Percentiles rank a stretch among this genome's conserved stretches.
Conservation (phyloP, 1,140 invertebrate species). For the Zaprionus gabonicus region DNA sequence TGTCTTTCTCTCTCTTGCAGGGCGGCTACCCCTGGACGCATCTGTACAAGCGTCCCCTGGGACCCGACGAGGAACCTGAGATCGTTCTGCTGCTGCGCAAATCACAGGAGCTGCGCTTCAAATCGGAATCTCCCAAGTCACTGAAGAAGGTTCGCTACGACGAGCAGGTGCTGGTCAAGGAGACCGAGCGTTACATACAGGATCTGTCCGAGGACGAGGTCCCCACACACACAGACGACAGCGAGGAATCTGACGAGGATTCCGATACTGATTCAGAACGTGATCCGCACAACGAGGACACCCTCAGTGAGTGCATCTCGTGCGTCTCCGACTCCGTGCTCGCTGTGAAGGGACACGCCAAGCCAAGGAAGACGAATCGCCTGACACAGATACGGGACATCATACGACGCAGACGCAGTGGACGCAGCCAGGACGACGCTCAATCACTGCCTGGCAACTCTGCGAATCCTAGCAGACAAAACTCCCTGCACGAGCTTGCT, state of each 20-base stretch:
- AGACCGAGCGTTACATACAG: conserved; percentile 82
- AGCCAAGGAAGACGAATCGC: conserved; percentile 67
- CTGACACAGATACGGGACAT: conserved; percentile 62
- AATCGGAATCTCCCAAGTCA: conserved; percentile 81
- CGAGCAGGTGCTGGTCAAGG: conserved; percentile 79
- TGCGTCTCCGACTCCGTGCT: conserved; percentile 80
- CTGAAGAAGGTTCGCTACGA: conserved; percentile 81
- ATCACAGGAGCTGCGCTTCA: conserved; percentile 80
- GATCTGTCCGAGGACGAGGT: conserved; percentile 78
- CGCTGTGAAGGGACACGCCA: conserved; percentile 67
- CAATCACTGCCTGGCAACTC: conserved; percentile 79
- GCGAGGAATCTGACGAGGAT: conserved; percentile 65
- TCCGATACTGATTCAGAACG: conserved; percentile 56
- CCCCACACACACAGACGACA: conserved; percentile 53
- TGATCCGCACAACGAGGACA: conserved; percentile 70
- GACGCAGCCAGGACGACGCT: conserved; percentile 74
- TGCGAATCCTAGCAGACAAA: conserved; percentile 68
- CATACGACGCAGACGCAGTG: conserved; percentile 72
- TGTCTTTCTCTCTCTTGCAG: conserved; percentile 34
- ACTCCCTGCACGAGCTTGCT: conserved; percentile 71
- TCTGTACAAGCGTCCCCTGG: conserved; percentile 86
- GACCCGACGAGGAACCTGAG: conserved; percentile 85
- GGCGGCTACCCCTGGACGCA: conserved; percentile 90
- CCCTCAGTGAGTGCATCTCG: conserved; percentile 80
- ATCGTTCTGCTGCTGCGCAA: conserved; percentile 80